Percentiles rank a stretch among this genome's conserved stretches.
Conservation (phyloP, 2,113 vertebrate species). For the Hemiscyllium ocellatum region DNA sequence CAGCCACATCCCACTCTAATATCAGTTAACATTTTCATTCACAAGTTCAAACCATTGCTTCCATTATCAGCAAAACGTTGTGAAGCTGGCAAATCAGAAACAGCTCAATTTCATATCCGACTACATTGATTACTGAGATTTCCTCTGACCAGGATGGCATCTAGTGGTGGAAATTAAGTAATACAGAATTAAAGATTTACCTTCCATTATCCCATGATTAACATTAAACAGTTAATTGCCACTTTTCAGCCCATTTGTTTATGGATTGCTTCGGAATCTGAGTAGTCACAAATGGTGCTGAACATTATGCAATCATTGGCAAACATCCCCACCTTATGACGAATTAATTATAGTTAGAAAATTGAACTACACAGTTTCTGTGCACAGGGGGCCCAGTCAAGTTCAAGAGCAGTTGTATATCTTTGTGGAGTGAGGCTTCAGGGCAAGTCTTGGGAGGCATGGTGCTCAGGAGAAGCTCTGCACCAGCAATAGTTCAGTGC, state of each 20-base stretch:
- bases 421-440: too few relatives aligned
- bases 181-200: background rate
- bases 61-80: background rate
- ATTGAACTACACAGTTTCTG: too few relatives aligned
- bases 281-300: too few relatives aligned
- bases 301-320: too few relatives aligned
- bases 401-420: too few relatives aligned
- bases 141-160: background rate
- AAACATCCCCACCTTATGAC: too few relatives aligned
- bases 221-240: background rate
- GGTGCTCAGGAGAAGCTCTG: too few relatives aligned
- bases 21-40: background rate
- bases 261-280: too few relatives aligned
- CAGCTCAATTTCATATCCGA: background rate
- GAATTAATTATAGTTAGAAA: too few relatives aligned
- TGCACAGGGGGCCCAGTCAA: too few relatives aligned
- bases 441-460: too few relatives aligned
- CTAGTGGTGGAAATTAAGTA: background rate
- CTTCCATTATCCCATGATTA: background rate
- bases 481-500: too few relatives aligned
- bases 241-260: background rate
- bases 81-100: background rate
- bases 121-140: background rate
- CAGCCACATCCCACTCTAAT: background rate
- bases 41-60: background rate